Base-by-base conservation (phyloP, 2,888 invertebrate species). In the Hypena proboscidalis region DNA sequence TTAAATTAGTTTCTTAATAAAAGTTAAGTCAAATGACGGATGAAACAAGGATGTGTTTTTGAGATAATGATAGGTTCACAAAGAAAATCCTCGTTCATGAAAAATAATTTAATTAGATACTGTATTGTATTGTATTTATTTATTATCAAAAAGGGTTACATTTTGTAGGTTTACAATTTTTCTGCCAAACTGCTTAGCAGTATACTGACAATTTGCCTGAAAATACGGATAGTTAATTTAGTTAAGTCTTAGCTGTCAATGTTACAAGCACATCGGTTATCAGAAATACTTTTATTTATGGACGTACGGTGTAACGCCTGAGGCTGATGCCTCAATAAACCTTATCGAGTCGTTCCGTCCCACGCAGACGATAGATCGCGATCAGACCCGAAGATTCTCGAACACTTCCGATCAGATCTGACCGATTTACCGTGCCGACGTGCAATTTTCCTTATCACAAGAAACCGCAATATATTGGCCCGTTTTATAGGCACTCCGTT, bases 391-490 rank as follows among this genome's bases (percentile, higher is more conserved):
- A 48, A 6, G 2, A 6, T 6, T 21, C 6, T 23, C 34, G 38
- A 34, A 15, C 5, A 5, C 6, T 22, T 14, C 31, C 36, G 27
- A 27, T 32, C 32, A n/a, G 10, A 14, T 14, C n/a, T 32, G 32
- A 23, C 13, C 9, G 13, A 23, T 27, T 15, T 43, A 44, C 9
- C 9, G 19, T 3, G 11, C 15, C 25, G 8, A 3, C 31, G 14
- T 11, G 36, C 26, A 44, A 52, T 61, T 61, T 52, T 22, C 39
- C 35, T 55, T 65, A 50, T 53, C 58, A 30, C 30, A 23, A 30
- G 36, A 17, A 40, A 26, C 44, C 43, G 11, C 38, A 10, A 29
- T 17, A 21, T 39, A 38, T 60, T 32, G 26, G 25, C 17, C 27
- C 23, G 4, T 31, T 31, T 30, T 27, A 14, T 19, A 21, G 9